Evolutionary conservation across 2,797 vertebrate genomes (phyloP).

Genomic region (Naso thynnoides): DNA sequence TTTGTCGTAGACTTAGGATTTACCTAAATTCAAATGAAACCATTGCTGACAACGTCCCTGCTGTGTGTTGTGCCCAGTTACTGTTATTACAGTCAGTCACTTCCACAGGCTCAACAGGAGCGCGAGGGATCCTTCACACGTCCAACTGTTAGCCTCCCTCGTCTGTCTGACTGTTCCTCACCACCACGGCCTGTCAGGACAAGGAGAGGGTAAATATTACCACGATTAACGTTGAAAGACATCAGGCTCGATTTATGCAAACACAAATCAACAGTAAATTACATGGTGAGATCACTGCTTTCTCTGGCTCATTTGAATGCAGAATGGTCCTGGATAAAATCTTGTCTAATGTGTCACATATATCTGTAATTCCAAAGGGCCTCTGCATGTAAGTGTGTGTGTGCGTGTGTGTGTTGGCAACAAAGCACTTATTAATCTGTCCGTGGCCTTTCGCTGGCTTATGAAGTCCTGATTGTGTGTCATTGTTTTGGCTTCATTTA

Average conservation of each 20-base stretch:
- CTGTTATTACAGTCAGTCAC: constrained; percentile 50
- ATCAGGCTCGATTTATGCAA: constrained; percentile 74
- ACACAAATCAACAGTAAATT: constrained; percentile 81
- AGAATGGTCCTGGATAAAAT: constrained; percentile 71
- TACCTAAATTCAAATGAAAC: constrained; percentile 20
- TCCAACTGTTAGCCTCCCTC: constrained; percentile 28
- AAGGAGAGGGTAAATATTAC: constrained; percentile 67
- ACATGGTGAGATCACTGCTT: constrained; percentile 78
- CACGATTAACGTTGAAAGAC: constrained; percentile 73
- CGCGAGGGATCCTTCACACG: constrained; percentile 19
- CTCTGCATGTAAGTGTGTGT: constrained; percentile 42
- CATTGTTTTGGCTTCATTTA: constrained; percentile 87
- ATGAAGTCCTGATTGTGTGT: constrained; percentile 87
- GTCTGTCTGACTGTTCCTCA: constrained; percentile 45
- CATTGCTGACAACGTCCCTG: constrained; percentile 34
- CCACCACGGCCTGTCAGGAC: constrained; percentile 61
- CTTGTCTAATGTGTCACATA: constrained; percentile 80
- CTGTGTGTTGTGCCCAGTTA: constrained; percentile 30
- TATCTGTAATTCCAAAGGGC: constrained; percentile 81
- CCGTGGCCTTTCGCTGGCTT: constrained; percentile 80
- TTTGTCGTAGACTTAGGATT: neutral
- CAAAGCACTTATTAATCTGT: constrained; percentile 86
- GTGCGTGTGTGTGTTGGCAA: constrained; percentile 47
- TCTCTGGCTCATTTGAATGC: constrained; percentile 74
- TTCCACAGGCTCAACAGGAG: constrained; percentile 21